These are phyloP conservation scores for Eilema sororculum DNA, from an alignment of 2,888 invertebrate species.

Conservation along the genomic window DNA sequence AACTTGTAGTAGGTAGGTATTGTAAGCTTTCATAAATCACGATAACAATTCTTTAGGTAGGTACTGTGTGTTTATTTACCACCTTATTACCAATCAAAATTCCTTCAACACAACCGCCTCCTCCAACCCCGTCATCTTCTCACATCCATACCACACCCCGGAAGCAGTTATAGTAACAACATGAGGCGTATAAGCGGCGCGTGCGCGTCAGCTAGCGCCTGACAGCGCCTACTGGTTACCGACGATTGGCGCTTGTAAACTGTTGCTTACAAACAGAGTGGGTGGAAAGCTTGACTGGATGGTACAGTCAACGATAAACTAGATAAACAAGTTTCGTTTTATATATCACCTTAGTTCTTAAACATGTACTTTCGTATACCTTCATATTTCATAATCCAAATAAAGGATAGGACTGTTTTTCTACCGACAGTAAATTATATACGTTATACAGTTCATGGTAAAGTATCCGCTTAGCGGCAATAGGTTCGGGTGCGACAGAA, in stretches of 20 bases:
- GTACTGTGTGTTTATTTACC: too few species aligned
- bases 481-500: too few species aligned
- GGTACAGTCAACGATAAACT: constrained; percentile 8
- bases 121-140: background rate
- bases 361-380: constrained; percentile 3
- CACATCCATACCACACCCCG: background rate
- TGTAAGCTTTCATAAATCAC: too few species aligned
- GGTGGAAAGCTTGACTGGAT: constrained; percentile 10
- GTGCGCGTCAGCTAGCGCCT: constrained; percentile 6
- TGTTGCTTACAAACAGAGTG: constrained; percentile 12
- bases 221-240: constrained; percentile 7
- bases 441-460: too few species aligned
- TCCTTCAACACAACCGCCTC: background rate
- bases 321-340: background rate
- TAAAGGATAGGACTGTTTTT: too few species aligned
- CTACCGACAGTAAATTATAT: too few species aligned
- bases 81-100: background rate
- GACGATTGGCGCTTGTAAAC: constrained; percentile 16
- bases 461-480: too few species aligned
- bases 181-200: constrained; percentile 1
- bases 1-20: too few species aligned
- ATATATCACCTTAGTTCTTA: background rate
- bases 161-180: constrained; percentile 9
- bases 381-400: too few species aligned
- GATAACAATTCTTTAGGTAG: too few species aligned